Conservation (phyloP, 2,888 invertebrate genomes). For the Drosophila robusta region DNA sequence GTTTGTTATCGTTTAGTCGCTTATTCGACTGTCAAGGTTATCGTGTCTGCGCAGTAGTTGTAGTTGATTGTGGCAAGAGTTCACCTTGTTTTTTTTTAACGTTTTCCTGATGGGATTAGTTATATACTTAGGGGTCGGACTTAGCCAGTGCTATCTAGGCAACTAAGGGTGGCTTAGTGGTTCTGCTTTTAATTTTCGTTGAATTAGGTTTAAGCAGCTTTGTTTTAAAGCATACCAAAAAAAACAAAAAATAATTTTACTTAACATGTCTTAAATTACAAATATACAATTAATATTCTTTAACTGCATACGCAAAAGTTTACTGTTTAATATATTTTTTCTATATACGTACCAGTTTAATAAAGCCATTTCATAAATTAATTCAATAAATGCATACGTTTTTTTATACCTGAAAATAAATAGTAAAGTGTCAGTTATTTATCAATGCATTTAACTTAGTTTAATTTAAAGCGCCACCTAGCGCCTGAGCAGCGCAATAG, state of each 20-base stretch:
- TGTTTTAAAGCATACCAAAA: not conserved
- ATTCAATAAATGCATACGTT: not conserved
- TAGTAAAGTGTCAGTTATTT: not conserved
- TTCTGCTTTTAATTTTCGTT: not conserved
- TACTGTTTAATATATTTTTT: not conserved
- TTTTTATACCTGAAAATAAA: slow-evolving; percentile 49
- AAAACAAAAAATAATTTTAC: no score
- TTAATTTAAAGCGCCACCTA: slow-evolving; percentile 21
- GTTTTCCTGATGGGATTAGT: not conserved
- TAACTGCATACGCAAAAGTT: no score
- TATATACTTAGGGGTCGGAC: not conserved
- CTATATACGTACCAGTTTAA: slow-evolving; percentile 33
- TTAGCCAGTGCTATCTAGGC: slow-evolving; percentile 8
- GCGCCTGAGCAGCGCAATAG: not conserved
- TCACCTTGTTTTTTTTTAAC: slow-evolving; percentile 10
- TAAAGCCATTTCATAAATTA: slow-evolving; percentile 42
- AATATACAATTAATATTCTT: no score
- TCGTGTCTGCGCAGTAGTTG: slow-evolving; percentile 41
- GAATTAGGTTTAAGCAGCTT: not conserved
- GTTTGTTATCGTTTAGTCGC: slow-evolving; percentile 42
- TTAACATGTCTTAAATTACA: no score
- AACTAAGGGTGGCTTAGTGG: not conserved
- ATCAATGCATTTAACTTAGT: not conserved
- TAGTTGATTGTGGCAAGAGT: slow-evolving; percentile 14
- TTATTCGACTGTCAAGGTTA: slow-evolving; percentile 71